These are phyloP conservation scores for Subanguina moxae DNA, from an alignment of 1,140 invertebrate genomes.

Conservation along the genomic window DNA sequence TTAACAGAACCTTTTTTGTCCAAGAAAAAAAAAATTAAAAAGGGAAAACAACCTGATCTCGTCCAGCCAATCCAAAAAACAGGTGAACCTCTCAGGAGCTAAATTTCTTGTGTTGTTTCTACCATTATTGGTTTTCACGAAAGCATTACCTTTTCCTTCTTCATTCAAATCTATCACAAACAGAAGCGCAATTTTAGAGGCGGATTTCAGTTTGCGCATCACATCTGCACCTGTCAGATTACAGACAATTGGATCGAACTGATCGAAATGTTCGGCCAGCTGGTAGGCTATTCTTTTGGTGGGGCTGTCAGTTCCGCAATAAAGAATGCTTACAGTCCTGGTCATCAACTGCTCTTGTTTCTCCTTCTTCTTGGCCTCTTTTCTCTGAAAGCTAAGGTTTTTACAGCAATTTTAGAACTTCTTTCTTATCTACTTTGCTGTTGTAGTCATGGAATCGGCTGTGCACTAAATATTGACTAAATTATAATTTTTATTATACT, in stretches of 20 bases:
- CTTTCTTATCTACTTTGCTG: constrained; percentile 7
- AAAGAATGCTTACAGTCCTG: constrained; percentile 15
- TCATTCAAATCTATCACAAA: not conserved
- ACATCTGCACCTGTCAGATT: constrained; percentile 24
- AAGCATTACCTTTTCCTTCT: constrained; percentile 5
- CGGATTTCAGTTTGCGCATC: constrained; percentile 4
- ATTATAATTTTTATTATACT: not conserved
- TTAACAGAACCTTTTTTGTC: too few species aligned
- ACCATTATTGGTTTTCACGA: not conserved
- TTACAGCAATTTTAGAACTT: not conserved
- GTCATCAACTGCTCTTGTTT: not conserved
- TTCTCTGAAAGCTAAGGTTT: constrained; percentile 15
- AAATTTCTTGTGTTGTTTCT: not conserved
- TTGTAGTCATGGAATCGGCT: constrained; percentile 8
- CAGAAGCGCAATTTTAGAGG: constrained; percentile 8
- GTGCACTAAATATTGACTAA: constrained; percentile 13
- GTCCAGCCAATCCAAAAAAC: constrained; percentile 29
- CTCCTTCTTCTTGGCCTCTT: constrained; percentile 7
- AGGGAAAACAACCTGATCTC: not conserved
- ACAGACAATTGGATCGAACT: constrained; percentile 31
- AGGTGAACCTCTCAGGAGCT: not conserved
- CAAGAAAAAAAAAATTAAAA: too few species aligned
- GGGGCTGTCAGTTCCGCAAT: constrained; percentile 8
- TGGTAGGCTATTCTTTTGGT: constrained; percentile 29
- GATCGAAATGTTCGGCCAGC: constrained; percentile 23